Evolutionary conservation across 2,888 invertebrate genomes (phyloP).

Genomic region (Ophion ventricosus): DNA sequence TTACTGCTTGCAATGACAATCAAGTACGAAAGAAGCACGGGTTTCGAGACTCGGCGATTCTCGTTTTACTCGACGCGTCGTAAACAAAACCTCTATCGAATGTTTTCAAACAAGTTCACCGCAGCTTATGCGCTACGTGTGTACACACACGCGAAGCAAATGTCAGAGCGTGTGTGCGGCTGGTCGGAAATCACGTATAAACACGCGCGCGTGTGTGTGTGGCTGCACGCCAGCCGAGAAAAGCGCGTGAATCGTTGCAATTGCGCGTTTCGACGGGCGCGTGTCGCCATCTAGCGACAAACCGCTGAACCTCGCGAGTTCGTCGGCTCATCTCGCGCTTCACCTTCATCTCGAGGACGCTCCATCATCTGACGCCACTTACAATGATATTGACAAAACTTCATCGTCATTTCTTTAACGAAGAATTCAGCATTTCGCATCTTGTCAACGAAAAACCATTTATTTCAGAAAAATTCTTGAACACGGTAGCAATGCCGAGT

Average conservation of each 20-base stretch:
- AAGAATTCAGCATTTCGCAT: too few species aligned
- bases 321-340: background rate
- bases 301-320: background rate
- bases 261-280: background rate
- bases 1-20: background rate
- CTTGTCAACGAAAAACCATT: background rate
- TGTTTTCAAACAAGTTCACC: constrained; percentile 40
- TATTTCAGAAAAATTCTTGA: background rate
- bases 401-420: too few species aligned
- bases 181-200: background rate
- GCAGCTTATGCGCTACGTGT: constrained; percentile 20
- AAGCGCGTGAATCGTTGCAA: background rate
- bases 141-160: constrained; percentile 33
- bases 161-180: constrained; percentile 19
- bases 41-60: background rate
- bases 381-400: constrained; percentile 2
- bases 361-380: constrained; percentile 3
- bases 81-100: constrained; percentile 41
- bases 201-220: background rate
- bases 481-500: background rate
- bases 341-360: constrained; percentile 17
- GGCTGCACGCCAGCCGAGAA: background rate
- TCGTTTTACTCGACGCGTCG: constrained; percentile 23
- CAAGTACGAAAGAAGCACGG: too few species aligned
- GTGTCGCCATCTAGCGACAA: constrained; percentile 17